A percentile compares a stretch with the other conserved stretches of the same genome.
phyloP scores from a whole-genome alignment of 1,140 invertebrate species.

The Platorchestia sp. region DNA sequence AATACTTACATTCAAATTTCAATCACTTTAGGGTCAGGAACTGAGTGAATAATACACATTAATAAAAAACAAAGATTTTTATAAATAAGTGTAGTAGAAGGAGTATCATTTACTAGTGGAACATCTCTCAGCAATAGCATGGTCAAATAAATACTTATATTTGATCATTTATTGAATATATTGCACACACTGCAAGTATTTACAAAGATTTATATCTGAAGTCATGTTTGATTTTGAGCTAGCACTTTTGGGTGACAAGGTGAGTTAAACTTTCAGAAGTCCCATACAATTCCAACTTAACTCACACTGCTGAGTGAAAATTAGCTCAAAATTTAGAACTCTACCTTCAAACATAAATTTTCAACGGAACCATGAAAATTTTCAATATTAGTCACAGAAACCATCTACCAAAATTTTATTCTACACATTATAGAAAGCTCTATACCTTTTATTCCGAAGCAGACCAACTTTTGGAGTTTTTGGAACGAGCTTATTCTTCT shows the following conservation, averaged over 20 bases:
- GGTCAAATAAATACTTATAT: not conserved
- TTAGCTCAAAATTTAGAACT: not conserved
- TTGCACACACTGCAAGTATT: not conserved
- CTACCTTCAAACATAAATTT: not conserved
- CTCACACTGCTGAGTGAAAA: not conserved
- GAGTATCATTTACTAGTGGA: too few species aligned
- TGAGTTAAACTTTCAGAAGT: not conserved
- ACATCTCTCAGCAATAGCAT: not conserved
- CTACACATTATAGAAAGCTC: not conserved
- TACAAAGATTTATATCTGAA: not conserved
- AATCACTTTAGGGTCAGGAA: not conserved
- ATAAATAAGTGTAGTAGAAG: too few species aligned
- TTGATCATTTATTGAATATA: not conserved
- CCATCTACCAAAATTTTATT: not conserved
- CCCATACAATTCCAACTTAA: not conserved
- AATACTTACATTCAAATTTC: too few species aligned
- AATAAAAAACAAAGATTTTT: not conserved
- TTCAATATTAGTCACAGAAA: not conserved
- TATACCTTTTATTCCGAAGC: not conserved
- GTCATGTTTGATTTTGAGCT: not conserved
- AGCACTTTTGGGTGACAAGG: not conserved
- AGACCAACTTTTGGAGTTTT: slow-evolving; percentile 46
- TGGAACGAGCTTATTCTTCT: not conserved
- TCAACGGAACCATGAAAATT: not conserved
- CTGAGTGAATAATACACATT: not conserved